These are phyloP conservation scores for Tetragonisca angustula DNA, from an alignment of 2,888 invertebrate species.

Conservation along the genomic window DNA sequence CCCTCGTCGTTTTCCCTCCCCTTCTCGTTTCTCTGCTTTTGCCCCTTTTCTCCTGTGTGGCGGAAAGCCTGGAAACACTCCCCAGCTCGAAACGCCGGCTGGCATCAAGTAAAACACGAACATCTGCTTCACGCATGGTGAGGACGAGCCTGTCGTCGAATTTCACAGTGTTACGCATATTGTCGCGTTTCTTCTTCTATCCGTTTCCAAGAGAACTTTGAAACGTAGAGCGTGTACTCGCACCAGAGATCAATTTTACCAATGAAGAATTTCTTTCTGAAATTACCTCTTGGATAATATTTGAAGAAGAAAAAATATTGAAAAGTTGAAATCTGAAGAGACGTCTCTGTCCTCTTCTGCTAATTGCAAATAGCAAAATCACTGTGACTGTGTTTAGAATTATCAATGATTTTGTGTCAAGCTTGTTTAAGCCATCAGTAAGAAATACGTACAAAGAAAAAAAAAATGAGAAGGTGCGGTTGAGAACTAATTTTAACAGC, in stretches of 20 bases:
- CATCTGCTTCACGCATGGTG: conserved; percentile 52
- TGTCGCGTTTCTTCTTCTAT: not conserved
- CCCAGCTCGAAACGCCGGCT: not conserved
- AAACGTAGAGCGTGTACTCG: not conserved
- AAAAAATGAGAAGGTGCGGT: not conserved
- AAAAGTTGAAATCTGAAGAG: too few species aligned
- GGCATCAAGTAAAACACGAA: conserved; percentile 32
- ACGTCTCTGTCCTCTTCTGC: not conserved
- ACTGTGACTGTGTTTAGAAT: too few species aligned
- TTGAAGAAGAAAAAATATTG: too few species aligned
- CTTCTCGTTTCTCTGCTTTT: not conserved
- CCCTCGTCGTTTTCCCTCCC: conserved; percentile 17
- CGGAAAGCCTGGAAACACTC: conserved; percentile 15
- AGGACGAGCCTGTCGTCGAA: conserved; percentile 15
- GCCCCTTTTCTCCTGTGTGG: not conserved
- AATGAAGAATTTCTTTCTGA: too few species aligned
- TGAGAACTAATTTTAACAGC: not conserved
- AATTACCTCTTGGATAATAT: not conserved
- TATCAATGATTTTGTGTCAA: too few species aligned
- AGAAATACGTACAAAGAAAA: too few species aligned
- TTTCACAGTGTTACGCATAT: conserved; percentile 13
- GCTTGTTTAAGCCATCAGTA: not conserved
- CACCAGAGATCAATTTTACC: too few species aligned
- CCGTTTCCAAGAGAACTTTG: not conserved
- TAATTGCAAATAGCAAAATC: too few species aligned